Evolutionary conservation across 92 coral and sea anemone species (phyloP), one percentile per base, ranked within the genome.

Genomic region (Galaxea fascicularis): DNA sequence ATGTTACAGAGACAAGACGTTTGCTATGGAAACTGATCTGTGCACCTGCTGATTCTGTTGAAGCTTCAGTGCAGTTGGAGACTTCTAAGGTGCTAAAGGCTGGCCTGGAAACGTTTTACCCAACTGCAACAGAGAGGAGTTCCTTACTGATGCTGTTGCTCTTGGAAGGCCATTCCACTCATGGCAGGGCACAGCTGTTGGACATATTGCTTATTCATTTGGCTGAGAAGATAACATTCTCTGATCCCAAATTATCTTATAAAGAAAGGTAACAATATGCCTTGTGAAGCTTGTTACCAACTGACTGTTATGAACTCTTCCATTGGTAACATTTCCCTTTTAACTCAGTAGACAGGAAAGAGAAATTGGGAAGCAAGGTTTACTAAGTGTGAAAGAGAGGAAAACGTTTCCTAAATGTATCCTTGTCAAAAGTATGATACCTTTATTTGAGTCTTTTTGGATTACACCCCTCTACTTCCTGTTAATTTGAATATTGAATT

Each of bases 61-160:
- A 85, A 49, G 68, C 54, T 65, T 82, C 82, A 64, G 86, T 94
- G 27, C 90, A 87, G 78, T 68, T 65, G 62, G 89, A 94, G 85
- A 90, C 94, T 56, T 94, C 92, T 78, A 46, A 77, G 25, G 91
- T 88, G 44, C 58, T 92, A 24, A 73, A 73, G 59, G 74, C 90
- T 69, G 96, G 98, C 20, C 69, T 91, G 85, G 81, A 80, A 46
- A 80, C 92, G 82, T 92, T 96, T 82, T 96, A 92, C 84, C 87
- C 95, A 27, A 74, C 79, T 46, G 30, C 85, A 11, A 45, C 70
- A 59, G 98, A 96, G 35, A 96, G 88, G 75, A 94, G 96, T 79
- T 95, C 98, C 52, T 69, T 94, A 27, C 76, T 95, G 35, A 89
- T 93, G 85, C 87, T 92, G 35, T 74, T 95, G 49, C 66, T 95